Evolutionary conservation across 2,888 invertebrate species (phyloP).

Genomic region (Lacanobia oleracea): DNA sequence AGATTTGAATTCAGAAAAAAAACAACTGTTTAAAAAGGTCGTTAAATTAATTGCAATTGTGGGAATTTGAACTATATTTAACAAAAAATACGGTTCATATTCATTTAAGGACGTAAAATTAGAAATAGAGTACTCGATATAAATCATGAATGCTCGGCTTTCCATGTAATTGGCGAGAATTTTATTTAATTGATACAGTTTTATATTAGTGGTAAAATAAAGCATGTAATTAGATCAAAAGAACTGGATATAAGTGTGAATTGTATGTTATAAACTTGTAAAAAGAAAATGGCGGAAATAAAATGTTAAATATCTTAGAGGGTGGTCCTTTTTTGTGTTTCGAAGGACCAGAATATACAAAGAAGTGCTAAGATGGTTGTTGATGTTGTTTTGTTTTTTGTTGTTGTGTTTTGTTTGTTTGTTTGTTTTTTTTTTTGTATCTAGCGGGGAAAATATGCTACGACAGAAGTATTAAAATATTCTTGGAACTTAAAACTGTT

Average conservation of each 20-base stretch:
- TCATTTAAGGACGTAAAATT: background rate
- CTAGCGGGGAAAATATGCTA: too few species aligned
- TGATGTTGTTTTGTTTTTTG: too few species aligned
- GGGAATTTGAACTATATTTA: background rate
- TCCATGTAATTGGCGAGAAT: slow-evolving; percentile 30
- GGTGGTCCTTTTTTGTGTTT: slow-evolving; percentile 13
- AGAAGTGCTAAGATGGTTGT: too few species aligned
- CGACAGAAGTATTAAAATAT: too few species aligned
- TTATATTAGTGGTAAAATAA: slow-evolving; percentile 20
- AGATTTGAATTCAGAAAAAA: background rate
- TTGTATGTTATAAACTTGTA: slow-evolving; percentile 23
- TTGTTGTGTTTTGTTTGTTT: too few species aligned
- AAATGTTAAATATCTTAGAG: background rate
- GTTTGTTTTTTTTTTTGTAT: too few species aligned
- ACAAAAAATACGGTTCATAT: background rate
- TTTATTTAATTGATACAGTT: slow-evolving; percentile 37
- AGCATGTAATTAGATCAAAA: slow-evolving; percentile 17
- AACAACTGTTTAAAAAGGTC: background rate
- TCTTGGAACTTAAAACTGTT: too few species aligned
- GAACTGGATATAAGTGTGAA: slow-evolving; percentile 15
- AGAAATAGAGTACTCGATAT: background rate
- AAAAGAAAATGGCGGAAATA: slow-evolving; percentile 4
- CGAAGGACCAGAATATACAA: too few species aligned
- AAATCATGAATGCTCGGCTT: slow-evolving; percentile 31
- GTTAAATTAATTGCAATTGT: background rate